Conservation (phyloP, 2,113 vertebrate genomes). For the Cathartes aura region DNA sequence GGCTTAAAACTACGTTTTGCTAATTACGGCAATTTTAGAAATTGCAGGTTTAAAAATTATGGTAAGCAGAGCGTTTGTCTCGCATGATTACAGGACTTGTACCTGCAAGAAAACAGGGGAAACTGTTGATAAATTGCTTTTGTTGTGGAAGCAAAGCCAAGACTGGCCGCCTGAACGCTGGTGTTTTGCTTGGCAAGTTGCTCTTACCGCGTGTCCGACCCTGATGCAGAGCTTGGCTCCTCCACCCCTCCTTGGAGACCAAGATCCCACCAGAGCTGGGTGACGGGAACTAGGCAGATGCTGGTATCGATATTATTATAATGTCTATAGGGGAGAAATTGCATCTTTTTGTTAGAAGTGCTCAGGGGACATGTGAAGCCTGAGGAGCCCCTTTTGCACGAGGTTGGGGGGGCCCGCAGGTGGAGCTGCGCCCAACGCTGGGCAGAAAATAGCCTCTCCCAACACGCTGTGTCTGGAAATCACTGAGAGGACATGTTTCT, state of each 20-base stretch:
- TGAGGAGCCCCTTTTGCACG: background rate
- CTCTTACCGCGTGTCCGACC: accelerated
- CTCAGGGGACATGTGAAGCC: accelerated
- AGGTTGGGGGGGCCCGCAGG: accelerated
- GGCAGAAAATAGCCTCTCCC: background rate
- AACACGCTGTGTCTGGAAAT: accelerated
- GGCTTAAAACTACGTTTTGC: accelerated
- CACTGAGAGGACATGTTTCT: accelerated
- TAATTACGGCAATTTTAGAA: background rate
- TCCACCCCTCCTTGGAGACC: background rate
- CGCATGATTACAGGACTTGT: accelerated
- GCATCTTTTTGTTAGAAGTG: too few relatives aligned
- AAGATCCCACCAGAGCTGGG: accelerated
- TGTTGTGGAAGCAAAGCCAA: background rate
- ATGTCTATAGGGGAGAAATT: accelerated
- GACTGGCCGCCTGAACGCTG: accelerated
- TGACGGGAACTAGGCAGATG: accelerated
- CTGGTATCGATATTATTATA: accelerated
- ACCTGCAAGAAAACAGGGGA: too few relatives aligned
- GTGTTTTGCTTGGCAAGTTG: background rate
- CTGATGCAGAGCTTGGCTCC: accelerated
- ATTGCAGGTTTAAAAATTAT: background rate
- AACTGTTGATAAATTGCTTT: background rate
- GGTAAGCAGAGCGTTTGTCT: accelerated
- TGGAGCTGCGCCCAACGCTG: accelerated